A percentile compares a stretch with the other conserved stretches of the same genome.
phyloP scores from a whole-genome alignment of 2,797 vertebrate species.

The Sarcophilus harrisii region DNA sequence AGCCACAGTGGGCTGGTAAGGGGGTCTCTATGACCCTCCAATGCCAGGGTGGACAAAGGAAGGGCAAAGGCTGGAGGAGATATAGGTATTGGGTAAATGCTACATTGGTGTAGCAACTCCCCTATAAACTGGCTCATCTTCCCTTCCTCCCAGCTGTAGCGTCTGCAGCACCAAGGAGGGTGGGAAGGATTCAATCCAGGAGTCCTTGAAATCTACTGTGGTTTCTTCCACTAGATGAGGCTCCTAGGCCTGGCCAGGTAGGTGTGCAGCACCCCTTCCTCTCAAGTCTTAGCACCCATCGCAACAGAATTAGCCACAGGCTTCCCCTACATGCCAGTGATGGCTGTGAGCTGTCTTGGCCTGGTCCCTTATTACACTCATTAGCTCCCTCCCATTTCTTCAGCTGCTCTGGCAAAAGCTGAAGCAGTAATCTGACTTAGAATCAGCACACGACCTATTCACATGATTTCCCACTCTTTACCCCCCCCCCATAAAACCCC shows the following conservation, averaged over 20 bases:
- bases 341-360: conserved; percentile 17
- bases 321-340: conserved; percentile 1
- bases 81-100: conserved; percentile 2
- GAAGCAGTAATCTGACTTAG: background rate
- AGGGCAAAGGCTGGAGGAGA: conserved; percentile 40
- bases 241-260: conserved; percentile 20
- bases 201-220: conserved; percentile 45
- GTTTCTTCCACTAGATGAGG: conserved; percentile 38
- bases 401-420: background rate
- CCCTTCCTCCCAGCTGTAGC: conserved; percentile 62
- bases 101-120: conserved; percentile 4
- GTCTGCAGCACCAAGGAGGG: background rate
- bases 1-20: conserved; percentile 46
- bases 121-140: background rate
- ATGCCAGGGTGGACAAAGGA: conserved; percentile 6
- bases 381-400: background rate
- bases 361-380: background rate
- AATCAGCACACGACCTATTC: background rate
- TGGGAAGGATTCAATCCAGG: conserved; percentile 13
- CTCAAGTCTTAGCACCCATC: conserved; percentile 23
- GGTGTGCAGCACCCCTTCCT: background rate
- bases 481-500: background rate
- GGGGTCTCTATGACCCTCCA: background rate
- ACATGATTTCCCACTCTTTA: background rate
- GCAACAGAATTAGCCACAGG: background rate